Base-by-base conservation (phyloP, 2,113 vertebrate genomes). In the Actenoides hombroni region DNA sequence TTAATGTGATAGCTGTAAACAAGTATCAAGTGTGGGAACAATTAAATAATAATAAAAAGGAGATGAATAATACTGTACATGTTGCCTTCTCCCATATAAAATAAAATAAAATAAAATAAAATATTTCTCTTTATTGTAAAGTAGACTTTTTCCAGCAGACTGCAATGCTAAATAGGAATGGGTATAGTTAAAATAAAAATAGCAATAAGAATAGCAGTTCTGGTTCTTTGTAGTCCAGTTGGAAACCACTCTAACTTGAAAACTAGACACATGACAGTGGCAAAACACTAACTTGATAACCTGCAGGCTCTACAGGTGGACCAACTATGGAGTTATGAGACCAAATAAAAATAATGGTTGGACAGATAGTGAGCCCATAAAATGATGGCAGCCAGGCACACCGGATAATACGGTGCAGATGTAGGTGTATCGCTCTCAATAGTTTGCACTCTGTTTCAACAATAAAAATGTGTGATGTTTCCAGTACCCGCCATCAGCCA, bases 341-440 rank as follows among this genome's bases (percentile, higher is more conserved):
- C 64, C 46, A 54, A 91, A 85, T 97, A 95, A 94, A 97, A 96
- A 74, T 95, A 95, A 94, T 82, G 21, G 25, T 88, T 95, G 88
- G 81, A 95, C 92, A 96, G 91, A 95, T 95, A 96, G 69, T 85
- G 81, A 97, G 91, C 92, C 81, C 63, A 95, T 96, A 95, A 97
- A 94, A 84, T 42, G 59, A 96, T 84, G 71, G 83, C 94, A 95
- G 67, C 59, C 86, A 96, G 85, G 93, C 85, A 94, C 3, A 21
- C 26, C 77, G 44, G 40, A 53, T 95, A 95, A 97, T 75, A 75
- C 0, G 0, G 67, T 86, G 44, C 97, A 97, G 97, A 96, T 95
- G 95, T 90, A 95, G 93, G 76, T 97, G 85, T 95, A 97, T 74
- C 0, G 0, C 64, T 92, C 87, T 86, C 77, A 92, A 94, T 35